Conservation (phyloP, 2,797 vertebrate species). For the Enteromius treurensis region DNA sequence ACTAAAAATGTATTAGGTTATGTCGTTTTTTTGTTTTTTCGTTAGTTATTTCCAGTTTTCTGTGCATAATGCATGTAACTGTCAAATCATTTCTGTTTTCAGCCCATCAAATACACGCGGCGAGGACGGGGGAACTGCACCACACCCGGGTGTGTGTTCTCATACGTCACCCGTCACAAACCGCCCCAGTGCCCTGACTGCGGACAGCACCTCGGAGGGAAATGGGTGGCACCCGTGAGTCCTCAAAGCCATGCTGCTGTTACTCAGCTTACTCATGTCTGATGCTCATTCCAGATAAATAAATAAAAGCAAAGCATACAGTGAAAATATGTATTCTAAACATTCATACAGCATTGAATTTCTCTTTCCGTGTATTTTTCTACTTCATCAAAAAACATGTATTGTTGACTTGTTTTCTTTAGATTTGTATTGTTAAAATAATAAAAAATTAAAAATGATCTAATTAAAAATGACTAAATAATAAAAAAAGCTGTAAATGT, state of each 20-base stretch:
- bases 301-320: not conserved
- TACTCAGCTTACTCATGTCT: not conserved
- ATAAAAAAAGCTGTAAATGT: not conserved
- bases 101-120: conserved; percentile 93
- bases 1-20: not conserved
- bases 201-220: conserved; percentile 91
- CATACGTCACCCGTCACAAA: conserved; percentile 96
- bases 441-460: not conserved
- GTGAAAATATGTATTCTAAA: not conserved
- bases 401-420: not conserved
- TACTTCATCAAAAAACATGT: not conserved
- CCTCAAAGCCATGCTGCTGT: not conserved
- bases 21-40: too few species aligned
- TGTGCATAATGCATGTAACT: too few species aligned
- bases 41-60: too few species aligned
- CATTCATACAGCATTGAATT: not conserved
- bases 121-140: conserved; percentile 92
- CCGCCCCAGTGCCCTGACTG: conserved; percentile 91
- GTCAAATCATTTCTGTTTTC: conserved; percentile 42
- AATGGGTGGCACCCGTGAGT: conserved; percentile 89
- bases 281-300: not conserved
- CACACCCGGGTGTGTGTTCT: conserved; percentile 89
- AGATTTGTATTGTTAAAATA: not conserved
- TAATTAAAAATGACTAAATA: not conserved
- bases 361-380: not conserved